A percentile compares a stretch with the other conserved stretches of the same genome.
Evolutionary conservation across 35 echinoderm and acorn worm species (phyloP).

Genomic region (Ptychodera flava): DNA sequence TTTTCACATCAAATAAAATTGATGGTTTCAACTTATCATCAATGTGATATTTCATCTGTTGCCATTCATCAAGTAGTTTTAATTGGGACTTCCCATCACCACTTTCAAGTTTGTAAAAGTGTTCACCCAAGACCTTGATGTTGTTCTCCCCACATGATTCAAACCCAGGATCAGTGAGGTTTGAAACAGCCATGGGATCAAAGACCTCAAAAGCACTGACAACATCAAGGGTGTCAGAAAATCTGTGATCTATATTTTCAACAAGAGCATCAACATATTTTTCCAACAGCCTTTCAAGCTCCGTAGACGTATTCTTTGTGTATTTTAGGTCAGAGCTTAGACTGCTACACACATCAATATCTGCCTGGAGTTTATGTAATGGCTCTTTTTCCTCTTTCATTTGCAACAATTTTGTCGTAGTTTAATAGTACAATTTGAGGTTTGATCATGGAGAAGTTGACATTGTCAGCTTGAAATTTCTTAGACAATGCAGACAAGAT

Average conservation of each 20-base stretch:
- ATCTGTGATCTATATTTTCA: conserved; percentile 20
- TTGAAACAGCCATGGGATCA: neutral
- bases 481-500: conserved; percentile 15
- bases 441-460: conserved; percentile 15
- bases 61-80: conserved; percentile 21
- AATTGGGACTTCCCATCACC: neutral
- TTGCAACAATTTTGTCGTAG: neutral
- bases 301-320: neutral
- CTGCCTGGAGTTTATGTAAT: neutral
- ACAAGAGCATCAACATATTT: conserved; percentile 19
- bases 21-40: neutral
- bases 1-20: neutral
- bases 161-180: neutral
- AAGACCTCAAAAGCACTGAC: neutral
- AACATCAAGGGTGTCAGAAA: neutral
- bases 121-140: neutral
- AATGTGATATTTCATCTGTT: conserved; percentile 15
- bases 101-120: neutral
- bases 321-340: neutral
- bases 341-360: neutral
- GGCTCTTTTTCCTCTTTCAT: neutral
- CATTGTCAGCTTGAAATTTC: conserved; percentile 9
- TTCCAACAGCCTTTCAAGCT: neutral
- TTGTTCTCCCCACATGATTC: neutral
- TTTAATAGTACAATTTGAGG: conserved; percentile 7